A percentile compares a stretch with the other conserved stretches of the same genome.
Evolutionary conservation across 2,888 invertebrate species (phyloP).

Genomic region (Metacarcinus magister): DNA sequence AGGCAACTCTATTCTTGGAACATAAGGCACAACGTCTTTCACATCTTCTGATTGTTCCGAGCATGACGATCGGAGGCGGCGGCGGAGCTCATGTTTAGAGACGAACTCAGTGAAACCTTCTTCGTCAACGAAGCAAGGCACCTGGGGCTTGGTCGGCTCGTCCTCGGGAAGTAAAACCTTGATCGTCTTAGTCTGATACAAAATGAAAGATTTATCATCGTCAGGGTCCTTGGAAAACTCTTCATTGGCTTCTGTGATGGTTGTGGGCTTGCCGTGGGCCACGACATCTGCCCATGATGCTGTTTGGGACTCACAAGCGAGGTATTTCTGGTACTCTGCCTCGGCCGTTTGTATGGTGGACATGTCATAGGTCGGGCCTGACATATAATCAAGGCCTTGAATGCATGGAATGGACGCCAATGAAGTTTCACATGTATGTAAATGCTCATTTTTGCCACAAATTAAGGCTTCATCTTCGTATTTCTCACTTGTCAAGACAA

Average conservation of each 20-base stretch:
- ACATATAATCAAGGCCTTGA: not conserved
- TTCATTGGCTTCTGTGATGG: conserved; percentile 59
- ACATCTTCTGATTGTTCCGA: conserved; percentile 77
- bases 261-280: conserved; percentile 63
- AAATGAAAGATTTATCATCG: conserved; percentile 76
- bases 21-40: conserved; percentile 80
- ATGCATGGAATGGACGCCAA: not conserved
- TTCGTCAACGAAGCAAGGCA: conserved; percentile 54
- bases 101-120: conserved; percentile 81
- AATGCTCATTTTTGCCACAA: not conserved
- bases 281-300: conserved; percentile 77
- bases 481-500: not conserved
- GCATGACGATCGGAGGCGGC: conserved; percentile 79
- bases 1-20: conserved; percentile 79
- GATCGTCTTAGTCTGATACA: conserved; percentile 75
- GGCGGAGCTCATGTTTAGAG: conserved; percentile 78
- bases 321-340: conserved; percentile 66
- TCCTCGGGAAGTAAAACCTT: conserved; percentile 78
- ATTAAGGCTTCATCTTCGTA: not conserved
- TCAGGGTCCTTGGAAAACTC: conserved; percentile 60
- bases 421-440: not conserved
- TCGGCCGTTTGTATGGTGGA: conserved; percentile 58
- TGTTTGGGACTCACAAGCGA: not conserved
- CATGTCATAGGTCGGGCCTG: conserved; percentile 50
- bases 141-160: conserved; percentile 61